phyloP scores from a whole-genome alignment of 2,113 vertebrate genomes.

The Melanocharis versteri region DNA sequence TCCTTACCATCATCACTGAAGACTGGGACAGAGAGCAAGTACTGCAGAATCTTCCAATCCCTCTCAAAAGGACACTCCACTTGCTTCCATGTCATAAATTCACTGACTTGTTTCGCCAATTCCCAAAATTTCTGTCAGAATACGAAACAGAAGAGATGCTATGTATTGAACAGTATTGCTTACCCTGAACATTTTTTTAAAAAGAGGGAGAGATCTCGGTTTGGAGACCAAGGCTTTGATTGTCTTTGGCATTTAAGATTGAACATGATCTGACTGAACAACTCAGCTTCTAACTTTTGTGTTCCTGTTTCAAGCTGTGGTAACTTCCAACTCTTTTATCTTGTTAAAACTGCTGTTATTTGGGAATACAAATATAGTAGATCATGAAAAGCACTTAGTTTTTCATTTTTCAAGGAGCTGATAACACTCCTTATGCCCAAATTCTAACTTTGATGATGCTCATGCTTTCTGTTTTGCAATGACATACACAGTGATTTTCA shows the following conservation, averaged over 20 bases:
- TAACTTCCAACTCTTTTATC: background rate
- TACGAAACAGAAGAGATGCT: background rate
- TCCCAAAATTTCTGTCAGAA: slow-evolving; percentile 93
- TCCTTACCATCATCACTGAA: slow-evolving; percentile 89
- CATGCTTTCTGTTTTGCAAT: background rate
- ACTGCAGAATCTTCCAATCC: slow-evolving; percentile 88
- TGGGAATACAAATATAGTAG: background rate
- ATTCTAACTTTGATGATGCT: background rate
- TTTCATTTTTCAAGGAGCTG: background rate
- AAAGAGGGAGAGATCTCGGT: background rate
- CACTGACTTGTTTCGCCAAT: slow-evolving; percentile 89
- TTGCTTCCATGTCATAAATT: slow-evolving; percentile 94
- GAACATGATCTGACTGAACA: background rate
- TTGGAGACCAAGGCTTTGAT: background rate
- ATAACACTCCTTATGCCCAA: background rate
- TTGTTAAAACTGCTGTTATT: background rate
- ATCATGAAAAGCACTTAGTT: background rate
- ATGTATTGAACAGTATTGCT: background rate
- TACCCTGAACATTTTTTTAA: background rate
- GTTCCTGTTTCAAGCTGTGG: background rate
- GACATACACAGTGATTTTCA: background rate
- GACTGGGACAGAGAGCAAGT: slow-evolving; percentile 86
- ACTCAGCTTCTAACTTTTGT: background rate
- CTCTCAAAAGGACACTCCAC: slow-evolving; percentile 94
- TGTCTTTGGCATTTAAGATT: background rate